Evolutionary conservation across 2,888 invertebrate species (phyloP).

Genomic region (Campaea margaritaria): DNA sequence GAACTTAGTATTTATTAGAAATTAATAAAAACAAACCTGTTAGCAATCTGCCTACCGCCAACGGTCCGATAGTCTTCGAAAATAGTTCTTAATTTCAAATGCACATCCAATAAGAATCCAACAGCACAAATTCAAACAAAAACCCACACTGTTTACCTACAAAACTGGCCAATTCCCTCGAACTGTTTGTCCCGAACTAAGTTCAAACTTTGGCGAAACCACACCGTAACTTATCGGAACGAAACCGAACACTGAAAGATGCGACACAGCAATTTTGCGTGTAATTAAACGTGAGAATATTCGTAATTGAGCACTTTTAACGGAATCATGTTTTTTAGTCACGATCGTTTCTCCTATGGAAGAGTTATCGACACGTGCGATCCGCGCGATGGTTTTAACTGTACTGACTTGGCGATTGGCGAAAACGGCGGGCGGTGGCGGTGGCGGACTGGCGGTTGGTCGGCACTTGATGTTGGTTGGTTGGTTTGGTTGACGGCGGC

Average conservation of each 20-base stretch:
- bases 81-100: constrained; percentile 34
- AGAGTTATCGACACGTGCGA: constrained; percentile 51
- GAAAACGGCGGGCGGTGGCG: constrained; percentile 48
- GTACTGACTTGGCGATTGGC: constrained; percentile 63
- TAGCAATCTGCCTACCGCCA: constrained; percentile 4
- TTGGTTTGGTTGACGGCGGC: no score
- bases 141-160: constrained; percentile 29
- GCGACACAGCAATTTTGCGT: constrained; percentile 42
- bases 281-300: constrained; percentile 42
- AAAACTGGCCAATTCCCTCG: constrained; percentile 36
- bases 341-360: constrained; percentile 59
- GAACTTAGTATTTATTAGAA: not conserved
- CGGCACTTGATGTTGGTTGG: not conserved
- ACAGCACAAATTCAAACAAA: constrained; percentile 52
- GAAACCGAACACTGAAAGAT: constrained; percentile 34
- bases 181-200: constrained; percentile 37
- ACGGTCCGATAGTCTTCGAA: constrained; percentile 25
- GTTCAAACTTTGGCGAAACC: constrained; percentile 48
- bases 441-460: not conserved
- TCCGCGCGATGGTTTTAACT: constrained; percentile 58
- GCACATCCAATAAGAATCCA: constrained; percentile 62
- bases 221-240: constrained; percentile 33
- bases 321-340: constrained; percentile 55
- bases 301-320: constrained; percentile 50
- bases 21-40: constrained; percentile 12